A percentile compares a stretch with the other conserved stretches of the same genome.
Conservation (phyloP, 2,888 invertebrate species). For the Drosophila putrida region DNA sequence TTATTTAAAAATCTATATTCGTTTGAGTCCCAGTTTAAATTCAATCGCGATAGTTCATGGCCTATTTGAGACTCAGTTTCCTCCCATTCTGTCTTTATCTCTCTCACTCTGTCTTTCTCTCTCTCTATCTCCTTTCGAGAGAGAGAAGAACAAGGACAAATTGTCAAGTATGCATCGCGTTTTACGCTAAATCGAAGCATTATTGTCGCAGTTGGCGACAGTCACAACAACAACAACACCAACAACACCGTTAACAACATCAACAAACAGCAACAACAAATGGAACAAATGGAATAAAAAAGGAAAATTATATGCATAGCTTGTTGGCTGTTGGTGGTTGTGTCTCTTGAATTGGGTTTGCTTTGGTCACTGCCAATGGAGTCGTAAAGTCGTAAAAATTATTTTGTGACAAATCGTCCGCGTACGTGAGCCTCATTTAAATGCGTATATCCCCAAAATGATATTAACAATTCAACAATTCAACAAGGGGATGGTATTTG, state of each 20-base stretch:
- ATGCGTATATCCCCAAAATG: slow-evolving; percentile 73
- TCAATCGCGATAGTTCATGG: slow-evolving; percentile 38
- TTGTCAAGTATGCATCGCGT: slow-evolving; percentile 42
- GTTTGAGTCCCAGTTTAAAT: neutral
- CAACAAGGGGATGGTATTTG: slow-evolving; percentile 3
- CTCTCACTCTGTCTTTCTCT: neutral
- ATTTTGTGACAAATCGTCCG: slow-evolving; percentile 85
- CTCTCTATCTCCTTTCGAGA: slow-evolving; percentile 12
- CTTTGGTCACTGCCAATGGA: slow-evolving; percentile 69
- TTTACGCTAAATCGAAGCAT: slow-evolving; percentile 61
- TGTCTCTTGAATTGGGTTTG: slow-evolving; percentile 37
- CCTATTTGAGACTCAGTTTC: slow-evolving; percentile 13
- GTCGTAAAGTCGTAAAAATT: slow-evolving; percentile 85
- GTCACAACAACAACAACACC: slow-evolving; percentile 25
- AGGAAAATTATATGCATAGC: slow-evolving; percentile 59
- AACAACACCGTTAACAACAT: slow-evolving; percentile 16
- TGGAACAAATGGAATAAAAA: neutral
- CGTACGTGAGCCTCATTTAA: slow-evolving; percentile 84
- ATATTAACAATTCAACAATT: slow-evolving; percentile 77
- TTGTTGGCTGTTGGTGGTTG: slow-evolving; percentile 3
- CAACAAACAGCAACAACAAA: slow-evolving; percentile 10
- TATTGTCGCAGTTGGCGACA: slow-evolving; percentile 68
- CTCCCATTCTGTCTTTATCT: neutral
- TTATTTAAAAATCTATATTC: no score
- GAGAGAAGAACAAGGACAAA: slow-evolving; percentile 37